Conservation (phyloP, 2,113 vertebrate genomes). For the Chitala chitala region DNA sequence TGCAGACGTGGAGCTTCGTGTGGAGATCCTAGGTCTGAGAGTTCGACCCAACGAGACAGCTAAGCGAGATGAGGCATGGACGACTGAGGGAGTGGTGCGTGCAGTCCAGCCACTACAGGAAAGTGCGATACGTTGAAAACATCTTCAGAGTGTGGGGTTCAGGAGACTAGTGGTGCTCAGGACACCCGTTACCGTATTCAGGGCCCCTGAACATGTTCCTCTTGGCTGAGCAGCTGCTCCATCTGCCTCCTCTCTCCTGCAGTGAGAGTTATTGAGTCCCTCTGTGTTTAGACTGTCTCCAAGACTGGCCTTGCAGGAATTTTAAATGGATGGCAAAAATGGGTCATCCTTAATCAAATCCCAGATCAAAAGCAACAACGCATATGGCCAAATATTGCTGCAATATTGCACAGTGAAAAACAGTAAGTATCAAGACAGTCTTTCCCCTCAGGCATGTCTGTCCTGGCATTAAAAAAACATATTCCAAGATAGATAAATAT, state of each 20-base stretch:
- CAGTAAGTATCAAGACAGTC: neutral
- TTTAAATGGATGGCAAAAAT: neutral
- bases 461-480: neutral
- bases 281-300: neutral
- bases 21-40: too few relatives aligned
- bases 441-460: neutral
- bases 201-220: too few relatives aligned
- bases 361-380: conserved; percentile 2
- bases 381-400: neutral
- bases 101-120: too few relatives aligned
- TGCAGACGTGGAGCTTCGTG: too few relatives aligned
- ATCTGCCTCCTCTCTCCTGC: neutral
- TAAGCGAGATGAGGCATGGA: too few relatives aligned
- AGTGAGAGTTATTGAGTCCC: neutral
- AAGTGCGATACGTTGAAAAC: too few relatives aligned
- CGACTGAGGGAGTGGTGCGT: too few relatives aligned
- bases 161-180: too few relatives aligned
- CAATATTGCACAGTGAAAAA: neutral
- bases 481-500: too few relatives aligned
- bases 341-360: neutral
- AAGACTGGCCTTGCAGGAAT: neutral
- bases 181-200: too few relatives aligned
- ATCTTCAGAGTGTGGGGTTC: too few relatives aligned
- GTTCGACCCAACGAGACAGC: too few relatives aligned
- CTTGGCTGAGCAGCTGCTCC: neutral